phyloP scores from a whole-genome alignment of 2,888 invertebrate species.

The Brenthis hecate region DNA sequence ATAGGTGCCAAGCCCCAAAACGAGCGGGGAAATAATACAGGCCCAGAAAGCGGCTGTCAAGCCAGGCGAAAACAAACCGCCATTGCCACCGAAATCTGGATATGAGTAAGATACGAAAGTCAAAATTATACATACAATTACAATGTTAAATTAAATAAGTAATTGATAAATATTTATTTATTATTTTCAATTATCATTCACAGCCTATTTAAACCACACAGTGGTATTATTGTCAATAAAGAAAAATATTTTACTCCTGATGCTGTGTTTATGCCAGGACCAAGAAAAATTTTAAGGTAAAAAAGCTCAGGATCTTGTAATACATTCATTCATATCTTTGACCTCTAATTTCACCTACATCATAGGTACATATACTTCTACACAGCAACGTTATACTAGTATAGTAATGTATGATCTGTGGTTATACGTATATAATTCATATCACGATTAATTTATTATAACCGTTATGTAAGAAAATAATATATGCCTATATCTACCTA shows the following conservation, averaged over 20 bases:
- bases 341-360: no score
- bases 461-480: no score
- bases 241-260: conserved; percentile 62
- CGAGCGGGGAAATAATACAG: conserved; percentile 64
- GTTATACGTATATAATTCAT: no score
- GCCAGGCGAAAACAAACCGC: conserved; percentile 56
- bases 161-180: neutral
- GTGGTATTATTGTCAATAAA: conserved; percentile 67
- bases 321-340: no score
- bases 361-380: no score
- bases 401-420: no score
- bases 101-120: conserved; percentile 54
- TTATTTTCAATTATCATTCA: conserved; percentile 40
- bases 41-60: conserved; percentile 60
- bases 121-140: neutral
- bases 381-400: no score
- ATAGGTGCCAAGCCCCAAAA: conserved; percentile 69
- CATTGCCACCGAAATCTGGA: conserved; percentile 66
- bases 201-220: conserved; percentile 70
- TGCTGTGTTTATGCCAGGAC: conserved; percentile 58
- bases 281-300: conserved; percentile 48
- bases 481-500: no score
- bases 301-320: no score
- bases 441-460: no score
- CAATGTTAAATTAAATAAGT: neutral